Evolutionary conservation across 2,797 vertebrate genomes (phyloP).

Genomic region (Peromyscus aztecus): DNA sequence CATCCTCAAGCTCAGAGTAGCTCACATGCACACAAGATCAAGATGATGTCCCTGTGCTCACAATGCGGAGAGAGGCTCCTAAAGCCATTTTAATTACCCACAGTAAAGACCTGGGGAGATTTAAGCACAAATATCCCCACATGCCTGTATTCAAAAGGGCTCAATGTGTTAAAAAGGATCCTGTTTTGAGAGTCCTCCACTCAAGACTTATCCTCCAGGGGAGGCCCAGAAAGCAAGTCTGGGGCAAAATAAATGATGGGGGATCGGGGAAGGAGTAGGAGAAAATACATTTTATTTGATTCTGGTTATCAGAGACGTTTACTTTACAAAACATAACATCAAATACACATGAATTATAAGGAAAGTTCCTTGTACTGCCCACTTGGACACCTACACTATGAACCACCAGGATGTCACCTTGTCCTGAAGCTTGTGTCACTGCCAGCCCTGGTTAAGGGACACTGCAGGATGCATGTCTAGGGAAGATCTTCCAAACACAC

Average conservation of each 20-base stretch:
- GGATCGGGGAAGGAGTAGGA: too few relatives aligned
- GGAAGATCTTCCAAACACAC: neutral
- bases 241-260: neutral
- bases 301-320: constrained; percentile 41
- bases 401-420: neutral
- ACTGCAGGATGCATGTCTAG: neutral
- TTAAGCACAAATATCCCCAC: neutral
- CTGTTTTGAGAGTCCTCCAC: neutral
- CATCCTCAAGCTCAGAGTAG: neutral
- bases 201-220: neutral
- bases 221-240: neutral
- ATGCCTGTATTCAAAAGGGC: neutral
- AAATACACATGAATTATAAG: neutral
- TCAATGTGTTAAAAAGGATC: neutral
- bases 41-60: neutral
- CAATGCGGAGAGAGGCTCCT: neutral
- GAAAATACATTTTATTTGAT: neutral
- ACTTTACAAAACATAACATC: neutral
- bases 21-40: neutral
- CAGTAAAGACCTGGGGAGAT: neutral
- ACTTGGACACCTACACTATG: neutral
- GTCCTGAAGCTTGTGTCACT: neutral
- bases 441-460: neutral
- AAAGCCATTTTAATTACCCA: neutral
- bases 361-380: neutral